A percentile compares a stretch with the other conserved stretches of the same genome.
These are phyloP conservation scores for Acrobasis suavella DNA, from an alignment of 2,888 invertebrate genomes.

Conservation along the genomic window DNA sequence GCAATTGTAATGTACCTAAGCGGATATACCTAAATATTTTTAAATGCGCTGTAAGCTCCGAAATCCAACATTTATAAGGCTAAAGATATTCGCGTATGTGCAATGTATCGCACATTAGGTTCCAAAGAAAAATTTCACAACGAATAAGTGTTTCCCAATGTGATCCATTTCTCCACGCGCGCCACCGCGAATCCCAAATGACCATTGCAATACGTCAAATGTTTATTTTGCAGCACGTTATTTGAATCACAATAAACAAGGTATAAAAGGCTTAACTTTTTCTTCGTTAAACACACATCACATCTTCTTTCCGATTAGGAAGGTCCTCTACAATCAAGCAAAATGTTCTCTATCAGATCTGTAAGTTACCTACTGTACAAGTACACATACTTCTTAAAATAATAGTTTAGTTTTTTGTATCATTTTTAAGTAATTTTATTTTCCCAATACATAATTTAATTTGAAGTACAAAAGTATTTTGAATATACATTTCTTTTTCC, in stretches of 20 bases:
- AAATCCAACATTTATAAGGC: constrained; percentile 18
- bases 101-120: constrained; percentile 19
- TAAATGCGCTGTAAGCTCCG: constrained; percentile 10
- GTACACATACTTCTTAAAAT: no score
- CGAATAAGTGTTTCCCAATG: constrained; percentile 62
- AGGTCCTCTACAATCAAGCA: constrained; percentile 69
- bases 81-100: constrained; percentile 18
- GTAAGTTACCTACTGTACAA: constrained; percentile 56
- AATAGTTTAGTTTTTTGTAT: no score
- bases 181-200: constrained; percentile 74
- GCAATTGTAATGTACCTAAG: background rate
- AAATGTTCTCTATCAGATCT: constrained; percentile 79
- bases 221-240: constrained; percentile 65
- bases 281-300: constrained; percentile 63
- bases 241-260: constrained; percentile 70
- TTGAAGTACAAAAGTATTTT: constrained; percentile 6
- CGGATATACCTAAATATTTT: background rate
- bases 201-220: constrained; percentile 71
- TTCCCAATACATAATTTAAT: no score
- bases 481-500: constrained; percentile 36
- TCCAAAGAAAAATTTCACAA: constrained; percentile 58
- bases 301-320: constrained; percentile 72
- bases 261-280: constrained; percentile 71
- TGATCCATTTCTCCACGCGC: constrained; percentile 76
- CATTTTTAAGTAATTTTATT: no score